Evolutionary conservation across 2,797 vertebrate genomes (phyloP).

Genomic region (Bryconaethiops microstoma): DNA sequence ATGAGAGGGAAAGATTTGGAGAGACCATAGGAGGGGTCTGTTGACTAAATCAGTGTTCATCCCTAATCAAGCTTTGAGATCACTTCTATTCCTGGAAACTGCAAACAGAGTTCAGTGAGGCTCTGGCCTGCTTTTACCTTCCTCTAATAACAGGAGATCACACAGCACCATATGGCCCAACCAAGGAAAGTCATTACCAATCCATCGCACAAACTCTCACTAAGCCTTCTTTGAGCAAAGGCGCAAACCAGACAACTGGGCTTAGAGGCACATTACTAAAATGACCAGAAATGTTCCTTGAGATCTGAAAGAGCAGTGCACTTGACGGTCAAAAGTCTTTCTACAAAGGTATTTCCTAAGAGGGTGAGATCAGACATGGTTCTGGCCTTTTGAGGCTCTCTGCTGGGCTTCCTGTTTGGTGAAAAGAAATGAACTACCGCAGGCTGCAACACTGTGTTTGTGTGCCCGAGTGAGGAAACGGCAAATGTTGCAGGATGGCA

Average conservation of each 20-base stretch:
- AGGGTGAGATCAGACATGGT: conserved; percentile 33
- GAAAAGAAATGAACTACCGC: conserved; percentile 21
- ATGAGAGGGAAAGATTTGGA: conserved; percentile 36
- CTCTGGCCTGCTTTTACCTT: conserved; percentile 61
- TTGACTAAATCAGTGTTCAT: conserved; percentile 73
- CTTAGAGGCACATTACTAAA: neutral
- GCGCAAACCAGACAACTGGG: neutral
- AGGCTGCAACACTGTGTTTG: conserved; percentile 36
- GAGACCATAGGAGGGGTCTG: conserved; percentile 50
- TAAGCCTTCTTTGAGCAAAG: neutral
- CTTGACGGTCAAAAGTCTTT: neutral
- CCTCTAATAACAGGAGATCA: conserved; percentile 59
- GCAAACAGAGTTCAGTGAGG: conserved; percentile 39
- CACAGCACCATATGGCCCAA: conserved; percentile 63
- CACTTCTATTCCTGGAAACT: conserved; percentile 69
- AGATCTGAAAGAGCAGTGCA: neutral
- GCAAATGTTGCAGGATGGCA: conserved; percentile 24
- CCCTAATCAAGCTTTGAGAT: conserved; percentile 72
- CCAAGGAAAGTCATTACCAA: conserved; percentile 59
- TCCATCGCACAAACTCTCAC: conserved; percentile 19
- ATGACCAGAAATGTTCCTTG: neutral
- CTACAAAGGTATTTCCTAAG: conserved; percentile 47
- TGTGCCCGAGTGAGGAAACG: conserved; percentile 22
- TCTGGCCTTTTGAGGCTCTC: conserved; percentile 49
- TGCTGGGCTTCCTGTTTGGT: conserved; percentile 48